A percentile compares a stretch with the other conserved stretches of the same genome.
Conservation (phyloP, 2,113 vertebrate genomes). For the Sinocyclocheilus anophthalmus region DNA sequence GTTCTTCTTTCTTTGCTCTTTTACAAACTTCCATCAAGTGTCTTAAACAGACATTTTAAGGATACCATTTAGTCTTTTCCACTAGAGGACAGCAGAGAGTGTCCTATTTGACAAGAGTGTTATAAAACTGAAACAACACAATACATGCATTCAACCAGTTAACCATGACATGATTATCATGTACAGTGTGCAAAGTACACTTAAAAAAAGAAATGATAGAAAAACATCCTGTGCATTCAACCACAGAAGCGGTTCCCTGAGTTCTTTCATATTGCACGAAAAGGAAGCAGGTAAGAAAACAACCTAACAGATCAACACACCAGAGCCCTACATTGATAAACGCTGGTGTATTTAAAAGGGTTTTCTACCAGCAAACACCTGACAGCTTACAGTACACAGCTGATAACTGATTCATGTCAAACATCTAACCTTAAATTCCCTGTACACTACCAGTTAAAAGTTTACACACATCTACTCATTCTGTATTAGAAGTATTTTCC, state of each 20-base stretch:
- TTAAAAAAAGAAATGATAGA: not conserved
- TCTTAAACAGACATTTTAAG: not conserved
- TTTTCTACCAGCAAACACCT: constrained; percentile 6
- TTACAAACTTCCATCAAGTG: not conserved
- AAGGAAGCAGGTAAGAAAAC: constrained; percentile 23
- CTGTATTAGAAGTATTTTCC: not conserved
- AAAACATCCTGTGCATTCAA: not conserved
- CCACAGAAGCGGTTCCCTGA: not conserved
- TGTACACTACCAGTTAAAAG: not conserved
- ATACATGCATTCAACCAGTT: not conserved
- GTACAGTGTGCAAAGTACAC: not conserved
- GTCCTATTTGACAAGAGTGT: not conserved
- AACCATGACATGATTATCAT: not conserved
- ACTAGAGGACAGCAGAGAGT: constrained; percentile 22
- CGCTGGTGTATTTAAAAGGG: not conserved
- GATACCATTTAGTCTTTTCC: not conserved
- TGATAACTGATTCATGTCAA: not conserved
- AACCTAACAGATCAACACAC: not conserved
- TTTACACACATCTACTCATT: not conserved
- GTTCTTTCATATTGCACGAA: not conserved
- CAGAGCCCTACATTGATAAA: not conserved
- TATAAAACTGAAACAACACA: not conserved
- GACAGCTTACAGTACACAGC: constrained; percentile 5
- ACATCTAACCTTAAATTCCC: not conserved
- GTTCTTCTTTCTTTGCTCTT: no score